Evolutionary conservation across 2,888 invertebrate species (phyloP).

Genomic region (Achlya flavicornis): DNA sequence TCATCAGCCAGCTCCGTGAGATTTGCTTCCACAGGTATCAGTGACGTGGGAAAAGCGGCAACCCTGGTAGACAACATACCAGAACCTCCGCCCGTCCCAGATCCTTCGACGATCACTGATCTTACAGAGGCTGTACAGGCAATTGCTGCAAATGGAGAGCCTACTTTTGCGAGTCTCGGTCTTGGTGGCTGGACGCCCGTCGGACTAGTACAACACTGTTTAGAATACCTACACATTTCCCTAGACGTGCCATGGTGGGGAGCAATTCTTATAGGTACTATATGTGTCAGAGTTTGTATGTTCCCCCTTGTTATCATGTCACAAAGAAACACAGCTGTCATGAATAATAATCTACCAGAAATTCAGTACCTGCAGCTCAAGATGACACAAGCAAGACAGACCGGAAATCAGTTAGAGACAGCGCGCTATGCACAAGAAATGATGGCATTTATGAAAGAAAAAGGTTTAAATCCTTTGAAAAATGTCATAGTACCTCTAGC

Average conservation of each 20-base stretch:
- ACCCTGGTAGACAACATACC: conserved; percentile 68
- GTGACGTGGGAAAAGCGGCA: conserved; percentile 55
- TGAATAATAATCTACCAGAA: conserved; percentile 94
- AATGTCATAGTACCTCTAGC: conserved; percentile 90
- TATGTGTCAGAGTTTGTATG: conserved; percentile 88
- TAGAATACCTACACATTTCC: conserved; percentile 93
- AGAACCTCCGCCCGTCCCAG: conserved; percentile 76
- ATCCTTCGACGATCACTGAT: conserved; percentile 55
- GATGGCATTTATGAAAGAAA: conserved; percentile 91
- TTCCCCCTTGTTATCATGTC: conserved; percentile 94
- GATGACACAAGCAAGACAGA: conserved; percentile 93
- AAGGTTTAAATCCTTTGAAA: conserved; percentile 91
- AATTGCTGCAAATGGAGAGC: conserved; percentile 86
- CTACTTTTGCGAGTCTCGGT: conserved; percentile 91
- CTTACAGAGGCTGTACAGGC: conserved; percentile 67
- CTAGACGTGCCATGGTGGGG: conserved; percentile 97
- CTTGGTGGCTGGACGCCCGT: conserved; percentile 92
- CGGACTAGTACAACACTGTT: conserved; percentile 90
- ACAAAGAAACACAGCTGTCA: conserved; percentile 91
- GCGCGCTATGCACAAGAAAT: conserved; percentile 91
- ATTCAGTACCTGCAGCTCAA: conserved; percentile 91
- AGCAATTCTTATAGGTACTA: conserved; percentile 91
- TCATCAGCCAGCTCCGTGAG: conserved; percentile 66
- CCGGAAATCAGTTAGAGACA: conserved; percentile 92
- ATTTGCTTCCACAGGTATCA: conserved; percentile 62